Evolutionary conservation across 2,113 vertebrate genomes (phyloP).

Genomic region (Lamprotornis superbus): DNA sequence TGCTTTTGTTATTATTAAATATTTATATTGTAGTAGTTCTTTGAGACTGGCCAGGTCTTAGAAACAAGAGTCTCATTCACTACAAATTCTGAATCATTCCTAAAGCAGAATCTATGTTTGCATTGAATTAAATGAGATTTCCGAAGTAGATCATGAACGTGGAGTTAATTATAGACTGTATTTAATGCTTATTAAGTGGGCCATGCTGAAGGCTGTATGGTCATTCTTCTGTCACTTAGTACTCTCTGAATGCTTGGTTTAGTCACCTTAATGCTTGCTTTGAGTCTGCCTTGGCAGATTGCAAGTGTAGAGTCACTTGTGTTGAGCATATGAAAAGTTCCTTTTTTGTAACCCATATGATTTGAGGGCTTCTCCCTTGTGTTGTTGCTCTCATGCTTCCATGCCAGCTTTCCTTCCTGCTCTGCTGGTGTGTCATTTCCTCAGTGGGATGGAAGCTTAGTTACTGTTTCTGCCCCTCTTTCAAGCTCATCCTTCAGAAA

Average conservation of each 20-base stretch:
- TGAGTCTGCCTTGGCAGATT: background rate
- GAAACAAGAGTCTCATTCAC: constrained; percentile 36
- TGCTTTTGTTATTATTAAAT: constrained; percentile 51
- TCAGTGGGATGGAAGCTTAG: background rate
- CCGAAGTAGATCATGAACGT: background rate
- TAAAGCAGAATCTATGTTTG: background rate
- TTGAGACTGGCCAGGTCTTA: constrained; percentile 24
- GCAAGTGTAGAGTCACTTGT: background rate
- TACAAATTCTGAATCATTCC: background rate
- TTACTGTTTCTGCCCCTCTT: background rate
- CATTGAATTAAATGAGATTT: background rate
- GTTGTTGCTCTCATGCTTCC: background rate
- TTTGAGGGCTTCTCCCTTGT: background rate
- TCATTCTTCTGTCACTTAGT: background rate
- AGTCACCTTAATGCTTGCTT: background rate
- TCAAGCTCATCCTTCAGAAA: background rate
- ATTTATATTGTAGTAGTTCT: constrained; percentile 45
- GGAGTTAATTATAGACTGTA: background rate
- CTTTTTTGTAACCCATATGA: background rate
- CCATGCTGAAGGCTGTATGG: background rate
- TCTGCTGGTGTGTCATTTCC: background rate
- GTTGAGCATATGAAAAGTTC: background rate
- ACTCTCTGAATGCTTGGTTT: background rate
- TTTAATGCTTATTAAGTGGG: background rate
- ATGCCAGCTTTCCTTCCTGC: background rate